Evolutionary conservation across 35 echinoderm and acorn worm genomes (phyloP).

Genomic region (Holothuria glaberrima): DNA sequence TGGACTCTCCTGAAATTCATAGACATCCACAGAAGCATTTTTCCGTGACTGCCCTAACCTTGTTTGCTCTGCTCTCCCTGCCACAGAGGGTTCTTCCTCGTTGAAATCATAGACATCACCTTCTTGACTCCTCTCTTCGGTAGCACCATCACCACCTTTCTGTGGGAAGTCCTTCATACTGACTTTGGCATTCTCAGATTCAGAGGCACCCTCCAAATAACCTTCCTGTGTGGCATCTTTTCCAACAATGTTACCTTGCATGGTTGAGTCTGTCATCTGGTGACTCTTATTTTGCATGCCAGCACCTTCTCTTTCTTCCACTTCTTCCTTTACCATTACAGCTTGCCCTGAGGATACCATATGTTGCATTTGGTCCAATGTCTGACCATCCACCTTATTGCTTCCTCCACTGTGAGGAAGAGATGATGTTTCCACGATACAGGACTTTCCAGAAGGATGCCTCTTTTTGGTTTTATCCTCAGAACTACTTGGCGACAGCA

Average conservation of each 20-base stretch:
- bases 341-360: too few relatives aligned
- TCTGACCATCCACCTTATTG: too few relatives aligned
- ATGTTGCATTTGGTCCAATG: too few relatives aligned
- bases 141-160: constrained; percentile 10
- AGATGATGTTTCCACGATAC: background rate
- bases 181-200: background rate
- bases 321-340: too few relatives aligned
- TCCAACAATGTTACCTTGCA: too few relatives aligned
- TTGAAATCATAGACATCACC: constrained; percentile 58
- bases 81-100: constrained; percentile 25
- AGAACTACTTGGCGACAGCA: constrained; percentile 16
- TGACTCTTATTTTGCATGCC: too few relatives aligned
- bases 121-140: background rate
- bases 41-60: constrained; percentile 7
- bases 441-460: constrained; percentile 10
- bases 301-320: too few relatives aligned
- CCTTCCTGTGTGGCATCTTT: too few relatives aligned
- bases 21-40: constrained; percentile 33
- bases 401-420: constrained; percentile 6
- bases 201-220: background rate
- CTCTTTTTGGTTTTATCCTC: constrained; percentile 17
- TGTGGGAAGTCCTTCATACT: background rate
- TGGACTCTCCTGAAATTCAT: constrained; percentile 63
- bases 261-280: too few relatives aligned
- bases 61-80: background rate